phyloP scores from a whole-genome alignment of 2,113 vertebrate genomes.

The Baryphthengus martii region DNA sequence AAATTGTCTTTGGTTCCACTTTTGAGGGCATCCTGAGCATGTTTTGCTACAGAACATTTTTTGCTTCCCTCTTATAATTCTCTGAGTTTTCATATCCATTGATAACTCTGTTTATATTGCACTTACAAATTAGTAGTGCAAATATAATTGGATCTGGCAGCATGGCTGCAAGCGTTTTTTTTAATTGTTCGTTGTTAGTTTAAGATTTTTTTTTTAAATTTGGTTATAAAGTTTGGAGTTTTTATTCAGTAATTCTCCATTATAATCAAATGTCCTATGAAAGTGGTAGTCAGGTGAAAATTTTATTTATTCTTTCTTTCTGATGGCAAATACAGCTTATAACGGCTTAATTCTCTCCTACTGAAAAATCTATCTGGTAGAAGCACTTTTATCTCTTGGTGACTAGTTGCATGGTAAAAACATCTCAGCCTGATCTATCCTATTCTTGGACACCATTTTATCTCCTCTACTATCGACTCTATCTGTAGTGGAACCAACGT shows the following conservation, averaged over 20 bases:
- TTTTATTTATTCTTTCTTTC: neutral
- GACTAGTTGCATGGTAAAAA: neutral
- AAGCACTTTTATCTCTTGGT: conserved; percentile 8
- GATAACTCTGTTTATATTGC: conserved; percentile 39
- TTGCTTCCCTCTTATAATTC: neutral
- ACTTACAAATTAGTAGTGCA: conserved; percentile 10
- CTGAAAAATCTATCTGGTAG: neutral
- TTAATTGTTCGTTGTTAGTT: neutral
- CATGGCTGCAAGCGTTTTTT: neutral
- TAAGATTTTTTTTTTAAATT: neutral
- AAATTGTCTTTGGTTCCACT: conserved; percentile 50
- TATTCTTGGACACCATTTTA: conserved; percentile 29
- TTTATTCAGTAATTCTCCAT: neutral
- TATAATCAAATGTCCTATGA: neutral
- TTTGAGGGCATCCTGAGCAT: conserved; percentile 56
- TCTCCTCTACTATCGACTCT: conserved; percentile 17
- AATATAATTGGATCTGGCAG: conserved; percentile 10
- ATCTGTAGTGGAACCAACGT: conserved; percentile 33
- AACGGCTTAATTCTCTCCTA: neutral
- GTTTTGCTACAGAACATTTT: conserved; percentile 11
- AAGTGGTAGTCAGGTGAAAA: neutral
- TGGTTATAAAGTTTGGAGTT: neutral
- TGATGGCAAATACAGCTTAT: neutral
- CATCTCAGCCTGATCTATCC: neutral
- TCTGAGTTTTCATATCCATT: conserved; percentile 15